Evolutionary conservation across 2,113 vertebrate species (phyloP).

Genomic region (Notothenia coriiceps): DNA sequence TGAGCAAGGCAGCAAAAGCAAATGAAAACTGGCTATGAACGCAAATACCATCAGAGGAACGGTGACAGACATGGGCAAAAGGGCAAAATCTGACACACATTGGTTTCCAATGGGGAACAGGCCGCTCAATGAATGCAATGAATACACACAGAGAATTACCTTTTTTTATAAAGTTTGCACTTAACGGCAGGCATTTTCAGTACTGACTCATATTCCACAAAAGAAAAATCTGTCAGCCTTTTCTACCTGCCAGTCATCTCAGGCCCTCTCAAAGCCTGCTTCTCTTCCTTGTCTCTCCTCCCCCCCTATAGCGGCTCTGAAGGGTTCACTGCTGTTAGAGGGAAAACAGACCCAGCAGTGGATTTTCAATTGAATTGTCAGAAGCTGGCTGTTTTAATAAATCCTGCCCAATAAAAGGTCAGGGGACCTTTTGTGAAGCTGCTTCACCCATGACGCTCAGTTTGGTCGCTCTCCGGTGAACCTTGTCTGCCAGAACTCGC

Average conservation of each 20-base stretch:
- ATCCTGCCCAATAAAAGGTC: constrained; percentile 79
- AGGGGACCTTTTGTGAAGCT: constrained; percentile 76
- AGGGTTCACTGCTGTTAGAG: constrained; percentile 73
- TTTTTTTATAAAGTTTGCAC: constrained; percentile 34
- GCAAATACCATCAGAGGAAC: constrained; percentile 75
- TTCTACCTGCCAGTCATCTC: constrained; percentile 71
- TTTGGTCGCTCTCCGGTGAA: constrained; percentile 49
- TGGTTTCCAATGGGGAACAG: constrained; percentile 44
- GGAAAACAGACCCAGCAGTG: constrained; percentile 77
- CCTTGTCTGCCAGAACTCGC: constrained; percentile 47
- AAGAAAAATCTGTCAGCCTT: constrained; percentile 3
- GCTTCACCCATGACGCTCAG: constrained; percentile 67
- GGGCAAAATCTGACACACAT: constrained; percentile 67
- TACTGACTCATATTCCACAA: constrained; percentile 13
- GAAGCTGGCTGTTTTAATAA: constrained; percentile 80
- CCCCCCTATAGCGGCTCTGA: constrained; percentile 47
- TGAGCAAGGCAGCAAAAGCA: constrained; percentile 41
- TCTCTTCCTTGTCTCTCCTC: constrained; percentile 35
- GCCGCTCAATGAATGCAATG: constrained; percentile 42
- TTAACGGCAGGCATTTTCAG: constrained; percentile 56
- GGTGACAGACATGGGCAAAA: constrained; percentile 67
- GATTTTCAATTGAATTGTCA: constrained; percentile 80
- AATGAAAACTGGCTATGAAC: constrained; percentile 66
- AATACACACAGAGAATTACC: constrained; percentile 22
- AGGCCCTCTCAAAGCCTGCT: constrained; percentile 50